phyloP scores from a whole-genome alignment of 2,797 vertebrate species.

The Schizopygopsis malacanthus region DNA sequence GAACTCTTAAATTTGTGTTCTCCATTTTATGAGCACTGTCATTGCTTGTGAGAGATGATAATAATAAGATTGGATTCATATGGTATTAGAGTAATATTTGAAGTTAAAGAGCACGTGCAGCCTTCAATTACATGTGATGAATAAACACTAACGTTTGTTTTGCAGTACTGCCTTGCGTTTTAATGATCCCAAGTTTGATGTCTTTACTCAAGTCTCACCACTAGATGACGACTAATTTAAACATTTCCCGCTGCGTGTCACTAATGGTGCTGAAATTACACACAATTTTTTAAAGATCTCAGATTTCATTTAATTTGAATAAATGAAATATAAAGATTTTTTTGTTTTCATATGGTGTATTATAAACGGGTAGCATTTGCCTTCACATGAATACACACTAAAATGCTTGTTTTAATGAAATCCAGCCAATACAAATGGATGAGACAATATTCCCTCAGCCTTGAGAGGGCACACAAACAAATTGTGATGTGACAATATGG shows the following conservation, averaged over 20 bases:
- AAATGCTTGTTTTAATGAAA: not conserved
- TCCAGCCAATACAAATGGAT: not conserved
- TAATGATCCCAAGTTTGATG: not conserved
- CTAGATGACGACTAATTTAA: not conserved
- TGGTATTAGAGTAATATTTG: conserved; percentile 48
- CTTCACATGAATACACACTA: not conserved
- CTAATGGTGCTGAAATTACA: not conserved
- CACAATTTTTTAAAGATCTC: not conserved
- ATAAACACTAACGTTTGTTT: conserved; percentile 63
- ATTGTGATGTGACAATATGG: not conserved
- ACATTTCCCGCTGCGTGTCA: not conserved
- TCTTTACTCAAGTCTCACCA: not conserved
- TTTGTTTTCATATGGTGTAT: too few relatives aligned
- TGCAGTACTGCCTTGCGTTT: conserved; percentile 41
- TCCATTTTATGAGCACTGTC: conserved; percentile 35
- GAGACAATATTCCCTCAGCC: not conserved
- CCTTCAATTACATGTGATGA: conserved; percentile 65
- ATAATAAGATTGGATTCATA: conserved; percentile 36
- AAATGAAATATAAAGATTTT: not conserved
- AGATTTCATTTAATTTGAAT: not conserved
- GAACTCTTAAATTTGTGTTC: conserved; percentile 29
- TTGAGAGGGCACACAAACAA: not conserved
- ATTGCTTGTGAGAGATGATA: conserved; percentile 54
- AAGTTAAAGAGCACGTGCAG: conserved; percentile 52
- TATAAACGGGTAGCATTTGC: not conserved